phyloP scores from a whole-genome alignment of 2,113 vertebrate genomes.

The Dryoscopus gambensis region DNA sequence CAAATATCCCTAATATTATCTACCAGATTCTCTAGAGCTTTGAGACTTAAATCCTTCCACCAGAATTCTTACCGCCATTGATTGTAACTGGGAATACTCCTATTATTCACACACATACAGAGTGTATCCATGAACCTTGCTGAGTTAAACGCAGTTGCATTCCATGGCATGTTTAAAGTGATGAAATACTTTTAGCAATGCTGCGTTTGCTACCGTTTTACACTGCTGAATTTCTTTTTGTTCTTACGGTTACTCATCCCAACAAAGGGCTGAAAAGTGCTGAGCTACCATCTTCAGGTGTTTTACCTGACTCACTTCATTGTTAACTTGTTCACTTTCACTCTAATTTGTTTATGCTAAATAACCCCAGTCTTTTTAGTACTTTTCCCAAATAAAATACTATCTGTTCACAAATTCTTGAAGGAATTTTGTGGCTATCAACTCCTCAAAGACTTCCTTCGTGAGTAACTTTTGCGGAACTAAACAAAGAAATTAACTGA shows the following conservation, averaged over 20 bases:
- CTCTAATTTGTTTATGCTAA: neutral
- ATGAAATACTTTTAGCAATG: neutral
- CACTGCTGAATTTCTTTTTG: neutral
- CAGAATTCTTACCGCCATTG: neutral
- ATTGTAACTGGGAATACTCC: neutral
- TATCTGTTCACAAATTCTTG: neutral
- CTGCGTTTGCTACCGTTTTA: neutral
- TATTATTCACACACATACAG: neutral
- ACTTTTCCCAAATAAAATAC: neutral
- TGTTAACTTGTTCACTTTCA: neutral
- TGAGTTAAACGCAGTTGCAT: neutral
- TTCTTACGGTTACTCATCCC: neutral
- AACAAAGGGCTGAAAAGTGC: neutral
- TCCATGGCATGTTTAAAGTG: neutral
- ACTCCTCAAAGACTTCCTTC: neutral
- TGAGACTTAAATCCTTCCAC: neutral
- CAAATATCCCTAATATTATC: neutral
- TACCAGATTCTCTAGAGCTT: neutral
- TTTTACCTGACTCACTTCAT: neutral
- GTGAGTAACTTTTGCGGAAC: neutral
- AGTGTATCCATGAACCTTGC: neutral
- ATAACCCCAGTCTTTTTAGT: neutral
- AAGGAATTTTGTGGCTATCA: neutral
- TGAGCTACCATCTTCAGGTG: neutral
- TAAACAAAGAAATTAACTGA: neutral